phyloP scores from a whole-genome alignment of 2,888 invertebrate species.

The Augochlorella aurata region DNA sequence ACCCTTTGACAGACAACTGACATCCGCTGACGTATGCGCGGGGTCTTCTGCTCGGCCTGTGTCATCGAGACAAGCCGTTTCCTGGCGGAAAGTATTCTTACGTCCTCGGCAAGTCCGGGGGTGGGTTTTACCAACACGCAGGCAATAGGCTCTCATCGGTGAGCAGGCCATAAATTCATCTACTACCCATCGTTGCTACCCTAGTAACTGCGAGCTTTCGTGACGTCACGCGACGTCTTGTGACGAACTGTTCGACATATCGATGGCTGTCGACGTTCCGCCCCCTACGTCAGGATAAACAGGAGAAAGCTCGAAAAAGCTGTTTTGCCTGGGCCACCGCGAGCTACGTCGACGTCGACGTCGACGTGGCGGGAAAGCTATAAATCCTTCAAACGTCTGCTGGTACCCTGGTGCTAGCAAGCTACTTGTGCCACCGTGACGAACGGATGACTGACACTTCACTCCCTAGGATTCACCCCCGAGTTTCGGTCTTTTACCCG shows the following conservation, averaged over 20 bases:
- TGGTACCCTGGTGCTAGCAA: constrained; percentile 79
- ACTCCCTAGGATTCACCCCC: constrained; percentile 26
- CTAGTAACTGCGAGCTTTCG: constrained; percentile 76
- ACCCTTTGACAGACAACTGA: constrained; percentile 79
- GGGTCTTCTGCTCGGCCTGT: constrained; percentile 18
- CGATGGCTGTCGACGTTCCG: constrained; percentile 23
- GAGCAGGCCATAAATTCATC: constrained; percentile 72
- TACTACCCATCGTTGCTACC: constrained; percentile 74
- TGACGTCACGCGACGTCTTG: constrained; percentile 75
- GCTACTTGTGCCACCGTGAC: constrained; percentile 80
- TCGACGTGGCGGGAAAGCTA: constrained; percentile 71
- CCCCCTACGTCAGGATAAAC: background rate
- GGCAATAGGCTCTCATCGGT: constrained; percentile 34
- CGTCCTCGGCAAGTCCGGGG: constrained; percentile 10
- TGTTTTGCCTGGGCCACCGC: background rate
- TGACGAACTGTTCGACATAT: constrained; percentile 61
- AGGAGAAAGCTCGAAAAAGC: background rate
- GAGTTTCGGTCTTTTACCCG: too few relatives aligned
- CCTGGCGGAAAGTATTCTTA: constrained; percentile 27
- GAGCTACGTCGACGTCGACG: constrained; percentile 58
- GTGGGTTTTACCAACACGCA: constrained; percentile 11
- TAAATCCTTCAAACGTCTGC: constrained; percentile 81
- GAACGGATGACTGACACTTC: constrained; percentile 80
- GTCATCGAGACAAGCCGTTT: constrained; percentile 11
- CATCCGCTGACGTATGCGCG: constrained; percentile 59